These are phyloP conservation scores for Heliconius hermathena DNA, from an alignment of 1,140 invertebrate genomes.

Conservation along the genomic window DNA sequence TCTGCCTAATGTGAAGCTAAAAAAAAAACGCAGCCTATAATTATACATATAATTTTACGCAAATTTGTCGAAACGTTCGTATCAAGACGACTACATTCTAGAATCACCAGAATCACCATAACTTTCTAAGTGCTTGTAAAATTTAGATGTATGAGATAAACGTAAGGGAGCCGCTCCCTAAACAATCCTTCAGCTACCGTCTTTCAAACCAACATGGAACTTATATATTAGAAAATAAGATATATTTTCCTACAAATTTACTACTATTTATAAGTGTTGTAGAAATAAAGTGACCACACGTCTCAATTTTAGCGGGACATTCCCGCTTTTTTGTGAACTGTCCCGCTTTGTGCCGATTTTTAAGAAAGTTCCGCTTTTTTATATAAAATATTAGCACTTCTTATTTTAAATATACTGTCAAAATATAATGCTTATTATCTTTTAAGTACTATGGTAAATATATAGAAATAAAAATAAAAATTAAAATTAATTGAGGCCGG, in stretches of 20 bases:
- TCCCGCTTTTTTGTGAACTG: no score
- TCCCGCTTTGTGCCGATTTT: rapidly evolving
- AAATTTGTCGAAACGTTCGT: neutral
- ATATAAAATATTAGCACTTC: no score
- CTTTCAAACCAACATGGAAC: neutral
- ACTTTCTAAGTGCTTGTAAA: conserved; percentile 45
- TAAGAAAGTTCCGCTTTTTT: no score
- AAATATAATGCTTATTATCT: no score
- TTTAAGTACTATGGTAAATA: no score
- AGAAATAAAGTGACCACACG: conserved; percentile 13
- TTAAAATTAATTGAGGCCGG: no score
- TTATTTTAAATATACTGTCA: no score
- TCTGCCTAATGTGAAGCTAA: no score
- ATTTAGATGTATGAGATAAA: conserved; percentile 37
- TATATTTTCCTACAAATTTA: neutral
- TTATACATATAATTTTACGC: neutral
- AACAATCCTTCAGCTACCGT: neutral
- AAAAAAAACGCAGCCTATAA: neutral
- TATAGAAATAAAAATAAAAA: no score
- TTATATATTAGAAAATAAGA: neutral
- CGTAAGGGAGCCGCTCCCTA: conserved; percentile 28
- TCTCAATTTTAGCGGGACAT: no score
- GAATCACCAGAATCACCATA: conserved; percentile 26
- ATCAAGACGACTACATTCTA: conserved; percentile 6
- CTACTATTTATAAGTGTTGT: neutral